Conservation (phyloP, 92 coral and sea anemone species). For the Pocillopora grandis region DNA sequence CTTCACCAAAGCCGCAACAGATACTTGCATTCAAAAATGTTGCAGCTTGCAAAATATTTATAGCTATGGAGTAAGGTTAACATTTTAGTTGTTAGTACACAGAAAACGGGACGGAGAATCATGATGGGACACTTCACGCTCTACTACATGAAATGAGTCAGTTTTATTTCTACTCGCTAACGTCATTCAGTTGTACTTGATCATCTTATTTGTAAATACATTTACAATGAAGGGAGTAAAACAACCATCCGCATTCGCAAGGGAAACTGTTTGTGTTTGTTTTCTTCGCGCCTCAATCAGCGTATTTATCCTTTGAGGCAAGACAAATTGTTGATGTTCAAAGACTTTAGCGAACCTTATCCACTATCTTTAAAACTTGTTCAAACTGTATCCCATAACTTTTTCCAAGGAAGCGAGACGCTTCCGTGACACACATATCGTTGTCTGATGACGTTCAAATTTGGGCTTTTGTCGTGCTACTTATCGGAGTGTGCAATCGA, state of each 20-base stretch:
- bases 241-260: neutral
- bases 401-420: neutral
- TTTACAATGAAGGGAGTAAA: conserved; percentile 4
- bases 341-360: too few species aligned
- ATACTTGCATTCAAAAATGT: neutral
- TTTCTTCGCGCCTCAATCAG: neutral
- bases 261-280: neutral
- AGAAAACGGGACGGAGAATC: too few species aligned
- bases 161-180: neutral
- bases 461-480: neutral
- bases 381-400: neutral
- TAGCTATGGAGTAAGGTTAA: too few species aligned
- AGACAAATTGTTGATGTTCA: too few species aligned
- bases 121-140: too few species aligned
- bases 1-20: neutral
- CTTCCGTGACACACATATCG: neutral
- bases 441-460: neutral
- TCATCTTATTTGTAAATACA: conserved; percentile 11
- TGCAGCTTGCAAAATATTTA: too few species aligned
- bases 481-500: neutral
- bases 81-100: too few species aligned
- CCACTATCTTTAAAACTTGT: neutral
- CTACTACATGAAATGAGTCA: neutral
- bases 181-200: neutral
- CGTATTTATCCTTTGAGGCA: neutral